Evolutionary conservation across 2,888 invertebrate species (phyloP), one percentile per base, ranked within the genome.

Genomic region (Pristionchus mayeri): DNA sequence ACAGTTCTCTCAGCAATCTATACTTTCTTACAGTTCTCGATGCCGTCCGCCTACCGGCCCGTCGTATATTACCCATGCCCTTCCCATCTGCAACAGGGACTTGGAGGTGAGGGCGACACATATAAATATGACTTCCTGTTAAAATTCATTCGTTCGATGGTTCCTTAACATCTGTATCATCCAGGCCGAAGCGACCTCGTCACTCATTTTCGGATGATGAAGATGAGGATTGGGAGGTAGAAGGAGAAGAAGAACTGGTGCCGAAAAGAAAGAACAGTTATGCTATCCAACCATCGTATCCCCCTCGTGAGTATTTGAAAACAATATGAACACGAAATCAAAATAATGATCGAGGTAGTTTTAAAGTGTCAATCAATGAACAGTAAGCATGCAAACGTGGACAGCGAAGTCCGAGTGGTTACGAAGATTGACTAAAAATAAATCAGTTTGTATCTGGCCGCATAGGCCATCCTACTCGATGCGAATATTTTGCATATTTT

Each of bases 371-470:
- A 50, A 78, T 27, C 48, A 50, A 3, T 11, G 0, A 7, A 18
- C 6, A 78, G 50, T 40, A 50, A 57, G 80, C 6, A 4, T 0
- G 1, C 57, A 57, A 3, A 11, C n/a, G n/a, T 24, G 54, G 34
- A 57, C 80, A 80, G 54, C 80, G 54, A 24, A 84, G 85, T 85
- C 85, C 85, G 85, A 85, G 85, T 85, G 85, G 85, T 85, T 85
- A 85, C 83, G 85, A 83, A 85, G 85, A 85, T 85, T 85, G 85
- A 85, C 83, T 85, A 71, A 85, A 86, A 86, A 86, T n/a, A n/a
- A n/a, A n/a, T 85, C 87, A 85, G 81, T 71, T 86, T 84, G 85
- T 84, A 85, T 86, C 54, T 84, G 85, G 76, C 81, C 86, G 86
- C 85, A 86, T 79, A 86, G 85, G 85, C 85, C 86, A 84, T 86